phyloP scores from a whole-genome alignment of 2,888 invertebrate species.

The Meta bourneti region DNA sequence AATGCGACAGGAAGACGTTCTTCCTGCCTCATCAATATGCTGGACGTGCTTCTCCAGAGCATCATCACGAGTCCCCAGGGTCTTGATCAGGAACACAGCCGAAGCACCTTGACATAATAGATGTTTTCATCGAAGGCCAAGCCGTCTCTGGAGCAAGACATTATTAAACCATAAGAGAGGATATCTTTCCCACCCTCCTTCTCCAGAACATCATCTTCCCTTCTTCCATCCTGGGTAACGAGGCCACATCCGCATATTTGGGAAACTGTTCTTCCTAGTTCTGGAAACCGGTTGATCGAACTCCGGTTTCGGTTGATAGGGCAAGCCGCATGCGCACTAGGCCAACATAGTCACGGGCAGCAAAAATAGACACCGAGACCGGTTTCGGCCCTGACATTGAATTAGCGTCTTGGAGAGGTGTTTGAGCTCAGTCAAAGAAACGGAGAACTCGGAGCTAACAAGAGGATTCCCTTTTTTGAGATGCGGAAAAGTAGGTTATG shows the following conservation, averaged over 20 bases:
- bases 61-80: not conserved
- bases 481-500: constrained; percentile 67
- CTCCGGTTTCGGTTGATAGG: constrained; percentile 62
- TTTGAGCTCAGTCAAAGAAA: constrained; percentile 50
- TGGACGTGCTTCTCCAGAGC: not conserved
- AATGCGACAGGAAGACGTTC: not conserved
- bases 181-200: constrained; percentile 59
- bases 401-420: constrained; percentile 46
- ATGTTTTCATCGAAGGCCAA: constrained; percentile 31
- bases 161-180: constrained; percentile 31
- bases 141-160: constrained; percentile 55
- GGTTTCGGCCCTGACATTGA: constrained; percentile 73
- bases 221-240: constrained; percentile 59
- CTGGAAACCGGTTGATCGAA: constrained; percentile 74
- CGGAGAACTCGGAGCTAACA: constrained; percentile 14
- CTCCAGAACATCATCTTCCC: constrained; percentile 23
- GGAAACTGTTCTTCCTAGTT: constrained; percentile 68
- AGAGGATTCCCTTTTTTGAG: constrained; percentile 27
- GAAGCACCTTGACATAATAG: constrained; percentile 45
- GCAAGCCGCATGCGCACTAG: constrained; percentile 74
- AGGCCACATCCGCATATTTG: constrained; percentile 76
- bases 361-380: constrained; percentile 31
- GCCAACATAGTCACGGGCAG: constrained; percentile 58
- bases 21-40: constrained; percentile 53
- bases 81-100: not conserved